Evolutionary conservation across 2,113 vertebrate genomes (phyloP).

Genomic region (Halichoeres trimaculatus): DNA sequence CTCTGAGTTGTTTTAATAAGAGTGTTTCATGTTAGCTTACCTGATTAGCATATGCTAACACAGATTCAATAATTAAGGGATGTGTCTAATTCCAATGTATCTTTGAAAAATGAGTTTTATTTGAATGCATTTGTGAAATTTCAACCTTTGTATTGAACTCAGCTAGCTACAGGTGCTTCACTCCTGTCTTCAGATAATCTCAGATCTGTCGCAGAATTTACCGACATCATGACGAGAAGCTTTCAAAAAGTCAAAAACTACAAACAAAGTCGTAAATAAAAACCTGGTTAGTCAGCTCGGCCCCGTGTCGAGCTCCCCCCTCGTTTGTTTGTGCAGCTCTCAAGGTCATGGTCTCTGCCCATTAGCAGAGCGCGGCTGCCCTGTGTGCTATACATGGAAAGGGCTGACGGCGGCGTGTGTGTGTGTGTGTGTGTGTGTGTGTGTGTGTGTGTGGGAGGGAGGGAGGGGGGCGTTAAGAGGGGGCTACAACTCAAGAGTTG

Average conservation of each 20-base stretch:
- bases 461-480: background rate
- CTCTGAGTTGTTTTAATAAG: too few species aligned
- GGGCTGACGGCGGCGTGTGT: slow-evolving; percentile 22
- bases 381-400: slow-evolving; percentile 63
- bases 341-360: slow-evolving; percentile 75
- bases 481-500: slow-evolving; percentile 55
- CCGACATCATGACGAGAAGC: background rate
- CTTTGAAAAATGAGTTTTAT: too few species aligned
- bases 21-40: too few species aligned
- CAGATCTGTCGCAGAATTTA: background rate
- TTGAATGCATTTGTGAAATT: too few species aligned
- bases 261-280: slow-evolving; percentile 65
- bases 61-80: too few species aligned
- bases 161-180: background rate
- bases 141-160: too few species aligned
- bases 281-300: slow-evolving; percentile 56
- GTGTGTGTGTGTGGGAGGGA: too few species aligned
- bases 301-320: slow-evolving; percentile 31
- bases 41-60: too few species aligned
- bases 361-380: slow-evolving; percentile 49
- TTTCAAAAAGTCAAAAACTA: slow-evolving; percentile 15
- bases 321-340: slow-evolving; percentile 63
- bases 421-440: too few species aligned
- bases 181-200: background rate
- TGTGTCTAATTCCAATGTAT: too few species aligned